Evolutionary conservation across 1,140 invertebrate genomes (phyloP).

Genomic region (Dreissena rostriformis): DNA sequence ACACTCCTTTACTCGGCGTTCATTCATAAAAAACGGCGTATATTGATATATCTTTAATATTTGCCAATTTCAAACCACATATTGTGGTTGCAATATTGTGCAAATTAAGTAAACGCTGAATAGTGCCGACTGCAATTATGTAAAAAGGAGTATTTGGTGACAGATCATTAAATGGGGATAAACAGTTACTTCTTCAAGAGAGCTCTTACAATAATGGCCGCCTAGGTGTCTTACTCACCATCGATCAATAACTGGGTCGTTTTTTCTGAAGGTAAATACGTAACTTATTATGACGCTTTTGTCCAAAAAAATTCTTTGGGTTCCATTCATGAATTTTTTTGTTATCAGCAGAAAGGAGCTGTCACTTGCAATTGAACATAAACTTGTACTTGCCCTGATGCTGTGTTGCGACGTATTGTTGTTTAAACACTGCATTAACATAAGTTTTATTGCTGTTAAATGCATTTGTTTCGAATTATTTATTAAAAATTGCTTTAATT

Average conservation of each 20-base stretch:
- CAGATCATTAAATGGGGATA: conserved; percentile 48
- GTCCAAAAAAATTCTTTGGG: conserved; percentile 8
- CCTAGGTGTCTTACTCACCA: conserved; percentile 17
- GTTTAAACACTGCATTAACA: no score
- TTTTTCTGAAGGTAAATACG: conserved; percentile 19
- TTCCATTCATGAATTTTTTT: conserved; percentile 32
- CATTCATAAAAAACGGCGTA: conserved; percentile 42
- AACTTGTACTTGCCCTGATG: conserved; percentile 9
- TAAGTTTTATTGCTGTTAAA: no score
- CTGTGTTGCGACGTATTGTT: no score
- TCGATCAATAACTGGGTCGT: conserved; percentile 1
- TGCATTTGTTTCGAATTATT: no score
- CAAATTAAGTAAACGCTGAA: conserved; percentile 47
- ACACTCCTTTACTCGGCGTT: conserved; percentile 20
- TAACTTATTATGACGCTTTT: conserved; percentile 20
- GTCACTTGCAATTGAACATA: conserved; percentile 26
- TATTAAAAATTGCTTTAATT: no score
- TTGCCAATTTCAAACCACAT: conserved; percentile 44
- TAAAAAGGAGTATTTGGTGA: conserved; percentile 22
- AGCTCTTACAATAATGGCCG: conserved; percentile 31
- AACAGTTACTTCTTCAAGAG: conserved; percentile 26
- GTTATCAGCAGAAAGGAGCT: conserved; percentile 9
- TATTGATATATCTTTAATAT: conserved; percentile 51
- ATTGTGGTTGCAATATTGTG: conserved; percentile 44
- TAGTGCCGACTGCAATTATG: conserved; percentile 27